A percentile compares a stretch with the other conserved stretches of the same genome.
Evolutionary conservation across 2,113 vertebrate genomes (phyloP).

Genomic region (Romanogobio albipinnatus): DNA sequence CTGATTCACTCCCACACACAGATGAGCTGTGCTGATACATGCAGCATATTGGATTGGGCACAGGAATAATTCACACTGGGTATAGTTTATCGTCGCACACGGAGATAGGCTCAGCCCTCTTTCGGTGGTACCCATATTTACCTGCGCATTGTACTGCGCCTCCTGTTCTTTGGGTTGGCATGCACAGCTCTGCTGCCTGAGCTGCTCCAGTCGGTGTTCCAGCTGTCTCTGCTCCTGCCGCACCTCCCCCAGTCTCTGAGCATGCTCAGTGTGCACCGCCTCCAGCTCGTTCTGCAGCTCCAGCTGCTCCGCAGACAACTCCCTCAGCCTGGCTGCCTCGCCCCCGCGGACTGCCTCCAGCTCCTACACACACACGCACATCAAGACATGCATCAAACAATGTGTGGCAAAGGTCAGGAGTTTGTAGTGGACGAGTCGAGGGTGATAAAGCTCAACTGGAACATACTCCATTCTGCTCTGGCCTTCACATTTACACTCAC

Average conservation of each 20-base stretch:
- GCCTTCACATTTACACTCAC: slow-evolving; percentile 13
- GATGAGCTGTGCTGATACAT: slow-evolving; percentile 5
- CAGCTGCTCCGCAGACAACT: slow-evolving; percentile 88
- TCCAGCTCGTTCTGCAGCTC: slow-evolving; percentile 93
- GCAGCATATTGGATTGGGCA: neutral
- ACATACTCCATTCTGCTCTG: slow-evolving; percentile 2
- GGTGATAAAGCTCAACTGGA: slow-evolving; percentile 25
- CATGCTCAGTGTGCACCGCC: slow-evolving; percentile 90
- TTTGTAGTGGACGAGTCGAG: neutral
- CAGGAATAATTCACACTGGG: slow-evolving; percentile 22
- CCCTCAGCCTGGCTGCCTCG: slow-evolving; percentile 83
- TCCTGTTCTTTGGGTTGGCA: slow-evolving; percentile 92
- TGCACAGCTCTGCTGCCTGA: slow-evolving; percentile 91
- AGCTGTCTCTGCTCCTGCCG: slow-evolving; percentile 92
- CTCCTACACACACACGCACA: slow-evolving; percentile 65
- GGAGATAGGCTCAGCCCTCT: neutral
- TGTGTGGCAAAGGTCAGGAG: neutral
- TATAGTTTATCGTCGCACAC: neutral
- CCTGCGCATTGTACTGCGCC: slow-evolving; percentile 92
- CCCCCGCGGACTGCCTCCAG: slow-evolving; percentile 85
- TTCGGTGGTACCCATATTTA: slow-evolving; percentile 62
- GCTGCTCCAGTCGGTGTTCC: slow-evolving; percentile 92
- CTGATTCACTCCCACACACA: slow-evolving; percentile 33
- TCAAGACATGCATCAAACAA: slow-evolving; percentile 35
- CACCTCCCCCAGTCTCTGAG: slow-evolving; percentile 90